A percentile compares a stretch with the other conserved stretches of the same genome.
Conservation (phyloP, 1,140 invertebrate species). For the Drosophila punjabiensis region DNA sequence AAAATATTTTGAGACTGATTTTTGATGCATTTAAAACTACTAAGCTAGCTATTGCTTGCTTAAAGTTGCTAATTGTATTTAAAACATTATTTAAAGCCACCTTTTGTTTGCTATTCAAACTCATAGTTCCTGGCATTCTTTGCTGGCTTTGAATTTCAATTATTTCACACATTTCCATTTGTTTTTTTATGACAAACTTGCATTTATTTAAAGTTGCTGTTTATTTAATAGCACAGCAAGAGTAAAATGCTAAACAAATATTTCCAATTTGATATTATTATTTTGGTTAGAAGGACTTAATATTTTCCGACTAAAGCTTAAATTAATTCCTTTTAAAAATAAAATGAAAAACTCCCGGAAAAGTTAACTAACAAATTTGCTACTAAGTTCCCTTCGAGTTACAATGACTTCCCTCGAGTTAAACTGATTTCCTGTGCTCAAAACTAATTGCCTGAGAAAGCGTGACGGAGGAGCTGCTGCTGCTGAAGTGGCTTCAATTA, state of each 20-base stretch:
- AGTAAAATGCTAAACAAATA: background rate
- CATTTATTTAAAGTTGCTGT: background rate
- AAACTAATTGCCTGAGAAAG: slow-evolving; percentile 3
- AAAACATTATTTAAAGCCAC: background rate
- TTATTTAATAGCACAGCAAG: background rate
- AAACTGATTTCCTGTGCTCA: slow-evolving; percentile 14
- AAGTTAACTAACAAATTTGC: background rate
- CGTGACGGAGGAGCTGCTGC: background rate
- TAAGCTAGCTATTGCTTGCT: background rate
- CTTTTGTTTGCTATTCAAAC: background rate
- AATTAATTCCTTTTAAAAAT: background rate
- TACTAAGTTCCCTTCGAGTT: background rate
- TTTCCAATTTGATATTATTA: background rate
- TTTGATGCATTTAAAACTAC: background rate
- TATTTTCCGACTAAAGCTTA: background rate
- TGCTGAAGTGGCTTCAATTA: slow-evolving; percentile 6
- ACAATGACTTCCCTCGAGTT: slow-evolving; percentile 1
- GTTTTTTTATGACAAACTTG: background rate
- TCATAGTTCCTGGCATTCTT: background rate
- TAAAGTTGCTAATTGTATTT: background rate
- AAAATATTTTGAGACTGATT: background rate
- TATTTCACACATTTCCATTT: background rate
- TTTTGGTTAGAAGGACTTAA: too few relatives aligned
- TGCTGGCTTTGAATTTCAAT: background rate
- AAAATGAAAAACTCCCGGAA: background rate